Percentiles rank a stretch among this genome's conserved stretches.
Conservation (phyloP, 2,113 vertebrate species). For the Elachura formosa region DNA sequence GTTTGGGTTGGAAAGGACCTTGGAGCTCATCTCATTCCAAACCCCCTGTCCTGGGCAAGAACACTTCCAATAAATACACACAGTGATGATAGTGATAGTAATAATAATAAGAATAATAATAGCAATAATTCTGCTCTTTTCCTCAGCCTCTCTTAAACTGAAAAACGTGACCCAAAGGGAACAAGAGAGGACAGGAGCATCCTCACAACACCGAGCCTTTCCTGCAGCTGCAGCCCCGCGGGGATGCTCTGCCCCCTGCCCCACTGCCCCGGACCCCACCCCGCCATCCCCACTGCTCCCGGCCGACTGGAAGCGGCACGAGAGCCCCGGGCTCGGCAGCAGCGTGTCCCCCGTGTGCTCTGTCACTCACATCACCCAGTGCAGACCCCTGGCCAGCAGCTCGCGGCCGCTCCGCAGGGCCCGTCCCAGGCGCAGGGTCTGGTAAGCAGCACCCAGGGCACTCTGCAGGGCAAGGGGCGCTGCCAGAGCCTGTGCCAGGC, state of each 20-base stretch:
- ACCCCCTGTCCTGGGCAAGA: neutral
- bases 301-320: fast-evolving
- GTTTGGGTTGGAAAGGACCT: neutral
- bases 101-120: no score
- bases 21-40: neutral
- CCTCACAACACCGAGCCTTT: fast-evolving
- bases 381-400: constrained; percentile 80
- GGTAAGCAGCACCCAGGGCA: constrained; percentile 78
- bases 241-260: fast-evolving
- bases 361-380: constrained; percentile 81
- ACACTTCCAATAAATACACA: no score
- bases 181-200: neutral
- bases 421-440: constrained; percentile 76
- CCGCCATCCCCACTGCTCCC: neutral
- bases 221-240: fast-evolving
- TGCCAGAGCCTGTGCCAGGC: neutral
- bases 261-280: neutral
- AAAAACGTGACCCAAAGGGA: neutral
- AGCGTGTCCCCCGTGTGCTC: neutral
- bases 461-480: constrained; percentile 61
- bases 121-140: neutral
- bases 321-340: fast-evolving
- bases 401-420: constrained; percentile 72
- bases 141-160: neutral
- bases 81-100: neutral